Base-by-base conservation (phyloP, 2,888 invertebrate species). In the Bellardia bayeri region DNA sequence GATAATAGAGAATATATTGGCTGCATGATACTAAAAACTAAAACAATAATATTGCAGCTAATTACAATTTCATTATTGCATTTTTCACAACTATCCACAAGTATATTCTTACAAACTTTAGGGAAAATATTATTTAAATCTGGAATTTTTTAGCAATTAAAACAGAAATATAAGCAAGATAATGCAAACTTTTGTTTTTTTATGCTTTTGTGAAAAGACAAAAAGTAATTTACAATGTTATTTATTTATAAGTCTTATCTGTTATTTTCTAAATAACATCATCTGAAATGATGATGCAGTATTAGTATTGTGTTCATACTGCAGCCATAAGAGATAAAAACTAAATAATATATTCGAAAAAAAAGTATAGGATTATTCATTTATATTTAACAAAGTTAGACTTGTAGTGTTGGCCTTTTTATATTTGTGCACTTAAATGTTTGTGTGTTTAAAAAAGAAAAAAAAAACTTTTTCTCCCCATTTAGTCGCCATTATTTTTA, bases 401-500 rank as follows among this genome's bases (percentile, higher is more conserved):
- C 5, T n/a, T n/a, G 33, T 13, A 42, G 11, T n/a, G 9, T 4
- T 42, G 13, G n/a, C 42, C 2, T 8, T 66, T 16, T n/a, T n/a
- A 33, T 40, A 40, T 37, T 64, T n/a, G 8, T 40, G n/a, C 40
- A 11, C 13, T 58, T 33, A 58, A 64, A n/a, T 63, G n/a, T 63
- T 58, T 63, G 63, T n/a, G n/a, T n/a, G n/a, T 63, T n/a, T 9
- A 11, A 2, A 23, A 9, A 72, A 23, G 58, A n/a, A 63, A 11
- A 33, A 33, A 51, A 54, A 69, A 51, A 33, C 11, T 33, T 58
- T 16, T 64, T 64, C 8, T 45, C 13, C 45, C 72, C 72, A 64
- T 81, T 72, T 74, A 66, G 81, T 72, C 81, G 81, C 81, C 81
- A 81, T 74, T 74, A 56, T 66, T 81, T 61, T 74, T 71, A 11